These are phyloP conservation scores for Cavia porcellus DNA, from an alignment of 2,113 vertebrate genomes.

Conservation along the genomic window DNA sequence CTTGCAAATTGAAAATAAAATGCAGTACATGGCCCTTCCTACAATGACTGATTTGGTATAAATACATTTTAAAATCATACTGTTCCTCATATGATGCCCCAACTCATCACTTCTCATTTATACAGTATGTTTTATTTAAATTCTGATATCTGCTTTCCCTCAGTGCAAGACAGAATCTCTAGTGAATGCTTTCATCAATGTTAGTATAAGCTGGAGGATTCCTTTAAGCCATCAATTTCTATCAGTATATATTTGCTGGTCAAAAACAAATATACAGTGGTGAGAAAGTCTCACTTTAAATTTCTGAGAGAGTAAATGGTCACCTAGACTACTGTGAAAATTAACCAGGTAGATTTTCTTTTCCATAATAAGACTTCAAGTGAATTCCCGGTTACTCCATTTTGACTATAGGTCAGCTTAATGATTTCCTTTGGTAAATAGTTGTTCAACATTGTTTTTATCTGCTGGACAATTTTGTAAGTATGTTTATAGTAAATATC, in stretches of 20 bases:
- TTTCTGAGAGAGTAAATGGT: slow-evolving; percentile 15
- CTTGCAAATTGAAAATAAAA: slow-evolving; percentile 6
- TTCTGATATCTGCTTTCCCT: not conserved
- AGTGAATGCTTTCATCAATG: not conserved
- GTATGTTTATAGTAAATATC: not conserved
- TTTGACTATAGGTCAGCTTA: not conserved
- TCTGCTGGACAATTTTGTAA: not conserved
- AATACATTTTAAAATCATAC: not conserved
- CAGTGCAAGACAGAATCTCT: not conserved
- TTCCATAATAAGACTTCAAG: not conserved
- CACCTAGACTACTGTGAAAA: slow-evolving; percentile 44
- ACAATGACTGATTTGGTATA: not conserved
- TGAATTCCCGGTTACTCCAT: not conserved
- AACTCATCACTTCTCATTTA: not conserved
- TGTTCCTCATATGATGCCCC: not conserved
- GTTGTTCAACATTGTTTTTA: not conserved
- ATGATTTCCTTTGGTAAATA: slow-evolving; percentile 11
- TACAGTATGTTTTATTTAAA: slow-evolving; percentile 34
- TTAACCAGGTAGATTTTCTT: not conserved
- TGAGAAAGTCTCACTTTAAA: not conserved
- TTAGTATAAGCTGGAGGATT: not conserved
- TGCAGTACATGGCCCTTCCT: not conserved
- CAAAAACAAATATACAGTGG: slow-evolving; percentile 15
- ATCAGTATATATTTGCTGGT: not conserved
- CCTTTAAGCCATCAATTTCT: not conserved